These are phyloP conservation scores for Montipora capitata DNA, from an alignment of 92 coral and sea anemone species.

Conservation along the genomic window DNA sequence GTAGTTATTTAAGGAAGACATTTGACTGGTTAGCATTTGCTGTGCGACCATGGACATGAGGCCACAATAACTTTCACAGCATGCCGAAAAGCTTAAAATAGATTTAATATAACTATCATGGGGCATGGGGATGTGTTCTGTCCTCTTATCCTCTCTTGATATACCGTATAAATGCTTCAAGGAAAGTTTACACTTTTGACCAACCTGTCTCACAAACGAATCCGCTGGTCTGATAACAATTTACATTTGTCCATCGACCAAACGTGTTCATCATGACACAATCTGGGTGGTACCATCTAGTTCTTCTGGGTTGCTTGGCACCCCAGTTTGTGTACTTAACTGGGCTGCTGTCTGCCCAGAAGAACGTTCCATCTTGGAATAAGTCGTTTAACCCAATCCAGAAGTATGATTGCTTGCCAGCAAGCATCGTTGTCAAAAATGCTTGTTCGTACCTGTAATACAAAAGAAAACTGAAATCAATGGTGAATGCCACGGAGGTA, in stretches of 20 bases:
- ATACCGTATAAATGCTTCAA: no score
- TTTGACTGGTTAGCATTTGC: no score
- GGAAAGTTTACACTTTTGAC: background rate
- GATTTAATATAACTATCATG: no score
- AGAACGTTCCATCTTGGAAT: conserved; percentile 64
- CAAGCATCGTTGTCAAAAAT: conserved; percentile 74
- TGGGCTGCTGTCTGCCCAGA: conserved; percentile 84
- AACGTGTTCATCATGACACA: conserved; percentile 83
- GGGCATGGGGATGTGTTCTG: no score
- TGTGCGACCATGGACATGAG: no score
- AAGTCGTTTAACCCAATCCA: conserved; percentile 93
- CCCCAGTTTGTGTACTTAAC: conserved; percentile 89
- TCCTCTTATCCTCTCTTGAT: no score
- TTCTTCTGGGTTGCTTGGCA: conserved; percentile 65
- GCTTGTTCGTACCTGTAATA: conserved; percentile 89
- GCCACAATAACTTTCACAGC: no score
- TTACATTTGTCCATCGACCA: conserved; percentile 83
- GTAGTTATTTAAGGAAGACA: no score
- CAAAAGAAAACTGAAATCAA: background rate
- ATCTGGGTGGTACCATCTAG: conserved; percentile 24
- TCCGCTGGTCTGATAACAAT: conserved; percentile 66
- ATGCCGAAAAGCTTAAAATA: no score
- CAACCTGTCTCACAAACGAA: conserved; percentile 92
- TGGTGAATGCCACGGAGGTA: no score
- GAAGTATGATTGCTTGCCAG: conserved; percentile 37